Base-by-base conservation (phyloP, 1,140 invertebrate genomes). In the Drosophila parvula region DNA sequence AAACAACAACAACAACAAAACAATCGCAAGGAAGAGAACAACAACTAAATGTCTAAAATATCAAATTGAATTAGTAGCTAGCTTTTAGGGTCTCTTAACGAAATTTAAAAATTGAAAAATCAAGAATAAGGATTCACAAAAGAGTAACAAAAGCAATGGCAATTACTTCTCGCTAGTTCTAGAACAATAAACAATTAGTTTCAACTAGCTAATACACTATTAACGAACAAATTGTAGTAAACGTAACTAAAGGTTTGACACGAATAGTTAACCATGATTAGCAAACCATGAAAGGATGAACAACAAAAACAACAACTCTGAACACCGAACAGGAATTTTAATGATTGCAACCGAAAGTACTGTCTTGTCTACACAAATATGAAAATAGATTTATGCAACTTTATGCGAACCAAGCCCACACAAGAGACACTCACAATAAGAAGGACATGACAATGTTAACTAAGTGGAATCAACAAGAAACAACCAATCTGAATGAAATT, bases 261-360 rank as follows among this genome's bases (percentile, higher is more conserved):
- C 43, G 30, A 50, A 30, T n/a, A 57, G 45, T 64, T 74, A 63
- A 76, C 43, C 51, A 50, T 41, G 53, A 59, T 34, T 47, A 81
- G 59, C 51, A 10, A 18, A 5, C 41, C 4, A 22, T 22, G 47
- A 53, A 22, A 0, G 32, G 7, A 53, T 36, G 4, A 74, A 74
- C 64, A 43, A 43, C 4, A 38, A 44, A 40, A 60, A n/a, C 38
- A 51, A 61, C 9, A 88, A 74, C 77, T 53, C 76, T 75, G 80
- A 75, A 89, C 84, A 89, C 84, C 84, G 84, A 89, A 81, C 57
- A 75, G 74, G 74, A 89, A 89, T 79, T 89, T 84, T 59, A 58
- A 63, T 41, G 61, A 76, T 65, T 68, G 79, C 58, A 81, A 81
- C 69, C 50, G 47, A 78, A 65, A 67, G 61, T 63, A 81, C 79